Evolutionary conservation across 2,113 vertebrate species (phyloP), one percentile per base, ranked within the genome.

Genomic region (Hemibagrus wyckioides): DNA sequence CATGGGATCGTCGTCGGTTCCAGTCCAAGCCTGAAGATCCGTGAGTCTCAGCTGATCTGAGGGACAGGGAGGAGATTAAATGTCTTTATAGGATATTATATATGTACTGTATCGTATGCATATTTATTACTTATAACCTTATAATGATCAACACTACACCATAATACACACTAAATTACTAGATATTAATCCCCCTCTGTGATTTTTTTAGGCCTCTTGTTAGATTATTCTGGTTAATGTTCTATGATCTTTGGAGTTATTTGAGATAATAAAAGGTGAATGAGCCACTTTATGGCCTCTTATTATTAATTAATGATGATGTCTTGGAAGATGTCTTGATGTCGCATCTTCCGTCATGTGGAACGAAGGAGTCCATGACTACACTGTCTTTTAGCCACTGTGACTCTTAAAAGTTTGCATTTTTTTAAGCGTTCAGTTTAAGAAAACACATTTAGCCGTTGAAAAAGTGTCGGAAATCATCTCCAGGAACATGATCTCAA

Each of bases 201-300:
- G n/a, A n/a, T 50, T 44, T 57, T 82, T 85, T 63, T 73, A 28
- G 23, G 48, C 25, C 2, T n/a, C 13, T 83, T 56, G 33, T 59
- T 67, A 13, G 33, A 36, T 15, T 84, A n/a, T 15, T 50, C 41
- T 57, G n/a, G 4, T 77, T 21, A 11, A 2, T 86, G 48, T 89
- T 81, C 92, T 91, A 90, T 89, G n/a, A 83, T 52, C 61, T 73
- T 88, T 87, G 85, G 80, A 57, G 3, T 83, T 36, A 19, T 86
- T 91, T 85, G 28, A 57, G 88, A 88, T 91, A 94, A 94, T 94
- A 93, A 95, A 94, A 85, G 83, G 87, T 91, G 89, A 33, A 91
- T 81, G 67, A 87, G 77, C 9, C 87, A 90, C 81, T 88, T 82
- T 86, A 88, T 83, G 57, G 83, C 61, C 73, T 50, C 44, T 71